Conservation (phyloP, 2,797 vertebrate genomes). For the Avahi laniger region DNA sequence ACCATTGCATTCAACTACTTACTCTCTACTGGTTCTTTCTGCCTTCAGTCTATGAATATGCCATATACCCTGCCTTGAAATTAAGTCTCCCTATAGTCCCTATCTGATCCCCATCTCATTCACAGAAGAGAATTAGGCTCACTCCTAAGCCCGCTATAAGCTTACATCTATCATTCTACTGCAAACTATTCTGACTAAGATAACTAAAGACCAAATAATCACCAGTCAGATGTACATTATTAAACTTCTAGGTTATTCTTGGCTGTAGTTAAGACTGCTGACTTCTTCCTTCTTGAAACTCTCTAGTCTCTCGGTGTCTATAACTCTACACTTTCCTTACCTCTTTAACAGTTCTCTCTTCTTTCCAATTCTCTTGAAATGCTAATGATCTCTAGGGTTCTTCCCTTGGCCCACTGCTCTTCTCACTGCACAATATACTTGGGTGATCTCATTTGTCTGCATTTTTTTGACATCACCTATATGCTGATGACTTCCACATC, state of each 20-base stretch:
- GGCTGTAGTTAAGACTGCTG: background rate
- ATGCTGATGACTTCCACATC: background rate
- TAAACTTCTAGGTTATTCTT: background rate
- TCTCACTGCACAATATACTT: background rate
- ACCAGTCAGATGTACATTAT: background rate
- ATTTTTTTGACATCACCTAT: background rate
- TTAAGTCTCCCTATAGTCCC: background rate
- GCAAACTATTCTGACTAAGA: background rate
- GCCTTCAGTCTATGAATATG: background rate
- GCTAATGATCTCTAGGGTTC: background rate
- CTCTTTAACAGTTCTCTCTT: background rate
- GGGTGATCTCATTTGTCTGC: background rate
- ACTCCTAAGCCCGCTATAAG: background rate
- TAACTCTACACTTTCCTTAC: background rate
- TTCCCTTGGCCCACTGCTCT: background rate
- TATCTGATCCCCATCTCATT: background rate
- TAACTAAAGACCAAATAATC: background rate
- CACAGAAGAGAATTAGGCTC: background rate
- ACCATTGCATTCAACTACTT: background rate
- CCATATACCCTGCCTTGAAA: background rate
- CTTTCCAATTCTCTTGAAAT: background rate
- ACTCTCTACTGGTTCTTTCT: background rate
- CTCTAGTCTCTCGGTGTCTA: background rate
- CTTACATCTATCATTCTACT: background rate
- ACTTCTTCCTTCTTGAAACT: background rate